Base-by-base conservation (phyloP, 2,113 vertebrate species). In the Semnornis frantzii region DNA sequence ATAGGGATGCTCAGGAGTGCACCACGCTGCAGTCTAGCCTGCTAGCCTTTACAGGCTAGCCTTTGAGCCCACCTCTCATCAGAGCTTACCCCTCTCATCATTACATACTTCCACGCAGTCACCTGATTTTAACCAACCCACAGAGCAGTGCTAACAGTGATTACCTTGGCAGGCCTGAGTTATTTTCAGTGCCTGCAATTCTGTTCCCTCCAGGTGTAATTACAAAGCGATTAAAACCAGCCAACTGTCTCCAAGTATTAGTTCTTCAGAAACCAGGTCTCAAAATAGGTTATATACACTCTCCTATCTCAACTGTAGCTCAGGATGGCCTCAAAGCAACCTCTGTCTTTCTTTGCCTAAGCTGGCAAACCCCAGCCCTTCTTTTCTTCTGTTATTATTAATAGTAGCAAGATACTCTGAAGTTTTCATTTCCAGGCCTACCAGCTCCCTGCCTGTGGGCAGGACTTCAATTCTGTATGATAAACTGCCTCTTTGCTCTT, bases 201-300 rank as follows among this genome's bases (percentile, higher is more conserved):
- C 85, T 93, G 20, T 93, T 93, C 87, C 87, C 94, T 95, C 87
- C 82, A 96, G 82, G 87, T 91, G 79, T 93, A 96, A 95, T 96
- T 94, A 89, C 65, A 92, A 94, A 88, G 82, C 14, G 9, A 94
- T 94, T 87, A 96, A 95, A 95, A 80, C 34, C 82, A 93, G 68
- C 64, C 93, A 95, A 83, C 93, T 90, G 75, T 83, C 76, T 94
- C 87, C 54, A 78, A 83, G 79, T 91, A 94, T 59, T 94, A 94
- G 83, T 95, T 80, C 69, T 77, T 81, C 42, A 91, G 87, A 88
- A 92, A 95, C 85, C 25, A 82, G 89, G 75, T 87, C 81, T 93
- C 1, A 0, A 94, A 96, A 77, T 76, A 92, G 54, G 57, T 44
- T 77, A 74, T 64, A 85, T 74, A 71, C 71, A 75, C 18, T 74